These are phyloP conservation scores for Protosalanx chinensis DNA, from an alignment of 2,797 vertebrate genomes.

Conservation along the genomic window DNA sequence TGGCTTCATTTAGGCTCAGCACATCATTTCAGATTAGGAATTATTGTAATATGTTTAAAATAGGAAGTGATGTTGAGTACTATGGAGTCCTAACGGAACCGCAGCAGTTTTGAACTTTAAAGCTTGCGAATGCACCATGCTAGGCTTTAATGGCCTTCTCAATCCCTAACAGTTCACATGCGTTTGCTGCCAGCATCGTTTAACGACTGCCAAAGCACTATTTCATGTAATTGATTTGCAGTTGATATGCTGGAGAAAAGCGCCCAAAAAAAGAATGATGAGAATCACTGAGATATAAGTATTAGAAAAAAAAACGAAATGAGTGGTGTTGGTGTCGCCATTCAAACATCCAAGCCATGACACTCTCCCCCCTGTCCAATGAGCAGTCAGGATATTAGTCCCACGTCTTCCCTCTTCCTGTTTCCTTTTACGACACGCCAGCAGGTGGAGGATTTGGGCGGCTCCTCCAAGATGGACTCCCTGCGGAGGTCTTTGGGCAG, in stretches of 20 bases:
- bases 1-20: neutral
- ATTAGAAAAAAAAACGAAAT: neutral
- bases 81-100: no score
- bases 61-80: no score
- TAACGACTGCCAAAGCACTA: slow-evolving; percentile 15
- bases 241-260: neutral
- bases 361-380: neutral
- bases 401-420: neutral
- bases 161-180: no score
- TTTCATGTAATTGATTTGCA: neutral
- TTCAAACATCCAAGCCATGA: neutral
- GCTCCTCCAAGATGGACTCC: slow-evolving; percentile 48
- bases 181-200: neutral
- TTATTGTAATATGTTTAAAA: neutral
- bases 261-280: neutral
- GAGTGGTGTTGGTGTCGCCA: neutral
- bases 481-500: slow-evolving; percentile 67
- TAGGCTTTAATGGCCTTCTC: no score
- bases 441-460: slow-evolving; percentile 73
- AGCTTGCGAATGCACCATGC: no score
- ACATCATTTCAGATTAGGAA: neutral
- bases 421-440: slow-evolving; percentile 59
- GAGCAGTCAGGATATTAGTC: slow-evolving; percentile 8
- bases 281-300: neutral
- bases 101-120: neutral